Conservation (phyloP, 2,888 invertebrate genomes). For the Orthosia incerta region DNA sequence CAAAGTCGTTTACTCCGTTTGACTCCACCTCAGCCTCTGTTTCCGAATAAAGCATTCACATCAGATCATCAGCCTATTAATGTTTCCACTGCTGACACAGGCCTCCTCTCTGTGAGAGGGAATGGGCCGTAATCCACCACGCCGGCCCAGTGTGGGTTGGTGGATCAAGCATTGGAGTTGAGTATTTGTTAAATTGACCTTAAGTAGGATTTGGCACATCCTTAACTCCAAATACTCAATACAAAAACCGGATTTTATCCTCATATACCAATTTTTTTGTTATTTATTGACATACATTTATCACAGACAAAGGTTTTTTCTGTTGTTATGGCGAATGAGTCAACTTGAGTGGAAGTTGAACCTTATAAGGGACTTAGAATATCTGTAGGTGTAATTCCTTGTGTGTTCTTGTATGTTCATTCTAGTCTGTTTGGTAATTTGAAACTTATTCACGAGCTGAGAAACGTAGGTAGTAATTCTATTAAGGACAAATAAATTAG, state of each 20-base stretch:
- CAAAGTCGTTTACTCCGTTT: background rate
- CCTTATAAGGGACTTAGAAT: background rate
- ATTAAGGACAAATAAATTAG: conserved; percentile 20
- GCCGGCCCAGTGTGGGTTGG: too few relatives aligned
- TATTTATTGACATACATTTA: background rate
- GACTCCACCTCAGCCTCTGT: background rate
- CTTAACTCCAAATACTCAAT: too few relatives aligned
- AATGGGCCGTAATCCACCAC: too few relatives aligned
- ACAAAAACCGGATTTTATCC: too few relatives aligned
- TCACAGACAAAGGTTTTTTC: background rate
- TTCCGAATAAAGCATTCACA: too few relatives aligned
- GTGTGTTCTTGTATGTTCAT: background rate
- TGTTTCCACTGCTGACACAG: too few relatives aligned
- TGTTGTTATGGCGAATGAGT: background rate
- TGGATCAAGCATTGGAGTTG: too few relatives aligned
- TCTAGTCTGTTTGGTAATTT: conserved; percentile 2
- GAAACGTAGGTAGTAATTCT: conserved; percentile 9
- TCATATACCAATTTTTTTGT: background rate
- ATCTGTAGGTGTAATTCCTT: background rate
- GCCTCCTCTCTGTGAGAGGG: too few relatives aligned
- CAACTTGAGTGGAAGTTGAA: background rate
- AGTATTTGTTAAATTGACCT: too few relatives aligned
- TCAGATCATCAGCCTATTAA: too few relatives aligned
- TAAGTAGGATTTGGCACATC: too few relatives aligned
- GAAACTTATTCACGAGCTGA: conserved; percentile 2